A percentile compares a stretch with the other conserved stretches of the same genome.
phyloP scores from a whole-genome alignment of 2,888 invertebrate species.

The Agrilus cyanescens region DNA sequence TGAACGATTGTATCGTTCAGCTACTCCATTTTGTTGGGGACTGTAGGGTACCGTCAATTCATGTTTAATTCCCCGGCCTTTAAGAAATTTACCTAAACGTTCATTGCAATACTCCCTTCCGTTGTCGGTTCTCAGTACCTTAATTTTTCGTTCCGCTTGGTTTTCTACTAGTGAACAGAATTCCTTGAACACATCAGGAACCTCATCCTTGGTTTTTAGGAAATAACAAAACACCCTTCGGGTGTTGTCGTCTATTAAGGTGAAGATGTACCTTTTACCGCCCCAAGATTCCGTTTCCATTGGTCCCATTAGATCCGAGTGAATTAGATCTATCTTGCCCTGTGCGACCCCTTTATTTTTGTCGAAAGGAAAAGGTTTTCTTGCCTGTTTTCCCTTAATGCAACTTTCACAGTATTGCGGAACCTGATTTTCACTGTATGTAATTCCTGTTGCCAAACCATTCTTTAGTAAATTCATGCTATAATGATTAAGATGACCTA shows the following conservation, averaged over 20 bases:
- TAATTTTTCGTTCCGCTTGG: slow-evolving; percentile 14
- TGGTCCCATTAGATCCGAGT: background rate
- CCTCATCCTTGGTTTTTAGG: too few species aligned
- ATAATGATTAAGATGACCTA: slow-evolving; percentile 11
- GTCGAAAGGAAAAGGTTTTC: background rate
- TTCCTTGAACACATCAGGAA: slow-evolving; percentile 11
- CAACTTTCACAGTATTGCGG: slow-evolving; percentile 12
- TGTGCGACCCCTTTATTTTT: too few species aligned
- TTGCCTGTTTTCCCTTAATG: slow-evolving; percentile 12
- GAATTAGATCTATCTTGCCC: background rate
- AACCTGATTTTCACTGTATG: slow-evolving; percentile 5
- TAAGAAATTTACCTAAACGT: slow-evolving; percentile 11
- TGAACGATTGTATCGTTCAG: slow-evolving; percentile 17
- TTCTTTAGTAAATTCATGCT: slow-evolving; percentile 13
- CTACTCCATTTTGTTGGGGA: slow-evolving; percentile 26
- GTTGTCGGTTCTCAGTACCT: slow-evolving; percentile 17
- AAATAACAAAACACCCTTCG: too few species aligned
- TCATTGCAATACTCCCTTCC: slow-evolving; percentile 14
- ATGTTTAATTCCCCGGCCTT: slow-evolving; percentile 21
- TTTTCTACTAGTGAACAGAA: slow-evolving; percentile 19
- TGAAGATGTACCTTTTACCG: background rate
- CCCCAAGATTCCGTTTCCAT: background rate
- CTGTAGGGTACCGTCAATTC: slow-evolving; percentile 22
- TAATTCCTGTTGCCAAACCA: slow-evolving; percentile 12
- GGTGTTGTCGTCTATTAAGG: too few species aligned